A percentile compares a stretch with the other conserved stretches of the same genome.
These are phyloP conservation scores for Amblyopsis hoosieri DNA, from an alignment of 2,797 vertebrate genomes.

Conservation along the genomic window DNA sequence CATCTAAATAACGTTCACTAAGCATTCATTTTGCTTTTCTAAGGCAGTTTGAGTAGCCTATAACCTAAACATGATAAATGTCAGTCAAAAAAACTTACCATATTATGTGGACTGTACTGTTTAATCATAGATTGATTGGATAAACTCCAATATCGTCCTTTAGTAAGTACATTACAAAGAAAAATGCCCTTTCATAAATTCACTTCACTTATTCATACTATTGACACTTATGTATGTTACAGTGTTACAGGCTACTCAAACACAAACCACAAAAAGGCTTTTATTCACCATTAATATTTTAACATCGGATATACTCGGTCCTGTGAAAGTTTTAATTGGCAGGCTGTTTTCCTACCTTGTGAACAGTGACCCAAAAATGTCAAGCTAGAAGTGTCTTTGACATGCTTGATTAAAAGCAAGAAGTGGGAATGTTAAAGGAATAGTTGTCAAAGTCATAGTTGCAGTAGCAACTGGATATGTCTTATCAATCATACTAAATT, in stretches of 20 bases:
- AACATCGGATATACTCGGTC: constrained; percentile 24
- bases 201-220: not conserved
- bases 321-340: constrained; percentile 18
- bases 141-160: no score
- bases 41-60: not conserved
- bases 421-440: not conserved
- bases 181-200: constrained; percentile 4
- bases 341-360: constrained; percentile 15
- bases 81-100: not conserved
- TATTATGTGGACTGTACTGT: not conserved
- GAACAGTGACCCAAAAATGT: constrained; percentile 40
- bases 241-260: constrained; percentile 8
- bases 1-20: not conserved
- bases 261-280: constrained; percentile 27
- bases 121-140: not conserved
- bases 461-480: not conserved
- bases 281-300: constrained; percentile 40
- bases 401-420: constrained; percentile 13
- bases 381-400: constrained; percentile 24
- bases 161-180: not conserved
- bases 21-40: not conserved
- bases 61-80: not conserved
- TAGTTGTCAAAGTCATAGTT: not conserved
- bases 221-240: constrained; percentile 5
- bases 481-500: no score